phyloP scores from a whole-genome alignment of 2,113 vertebrate genomes.

The Clinocottus analis region DNA sequence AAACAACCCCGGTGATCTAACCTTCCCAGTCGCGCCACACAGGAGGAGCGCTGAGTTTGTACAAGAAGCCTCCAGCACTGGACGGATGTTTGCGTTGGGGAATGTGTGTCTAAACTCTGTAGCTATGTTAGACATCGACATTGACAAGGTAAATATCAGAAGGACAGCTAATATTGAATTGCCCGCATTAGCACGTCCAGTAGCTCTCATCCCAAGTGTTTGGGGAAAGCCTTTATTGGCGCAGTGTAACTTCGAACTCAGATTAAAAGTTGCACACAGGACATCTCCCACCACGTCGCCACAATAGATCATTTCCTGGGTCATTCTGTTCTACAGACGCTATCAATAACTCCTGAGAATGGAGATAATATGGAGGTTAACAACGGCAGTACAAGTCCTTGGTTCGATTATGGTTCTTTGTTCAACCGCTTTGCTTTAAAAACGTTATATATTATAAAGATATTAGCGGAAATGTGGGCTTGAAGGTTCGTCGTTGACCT shows the following conservation, averaged over 20 bases:
- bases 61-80: neutral
- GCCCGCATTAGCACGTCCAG: constrained; percentile 5
- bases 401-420: neutral
- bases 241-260: neutral
- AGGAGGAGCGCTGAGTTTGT: neutral
- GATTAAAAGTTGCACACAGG: neutral
- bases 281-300: neutral
- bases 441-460: neutral
- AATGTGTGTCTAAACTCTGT: neutral
- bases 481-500: neutral
- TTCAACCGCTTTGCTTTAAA: neutral
- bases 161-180: constrained; percentile 40
- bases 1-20: too few relatives aligned
- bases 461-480: neutral
- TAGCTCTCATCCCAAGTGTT: neutral
- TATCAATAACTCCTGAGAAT: neutral
- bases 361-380: neutral
- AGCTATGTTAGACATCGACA: constrained; percentile 15
- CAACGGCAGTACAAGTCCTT: neutral
- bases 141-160: constrained; percentile 9
- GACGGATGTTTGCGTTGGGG: constrained; percentile 7
- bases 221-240: neutral
- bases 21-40: neutral
- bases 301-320: neutral
- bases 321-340: neutral